A percentile compares a stretch with the other conserved stretches of the same genome.
phyloP scores from a whole-genome alignment of 2,113 vertebrate species.

The Caloenas nicobarica region DNA sequence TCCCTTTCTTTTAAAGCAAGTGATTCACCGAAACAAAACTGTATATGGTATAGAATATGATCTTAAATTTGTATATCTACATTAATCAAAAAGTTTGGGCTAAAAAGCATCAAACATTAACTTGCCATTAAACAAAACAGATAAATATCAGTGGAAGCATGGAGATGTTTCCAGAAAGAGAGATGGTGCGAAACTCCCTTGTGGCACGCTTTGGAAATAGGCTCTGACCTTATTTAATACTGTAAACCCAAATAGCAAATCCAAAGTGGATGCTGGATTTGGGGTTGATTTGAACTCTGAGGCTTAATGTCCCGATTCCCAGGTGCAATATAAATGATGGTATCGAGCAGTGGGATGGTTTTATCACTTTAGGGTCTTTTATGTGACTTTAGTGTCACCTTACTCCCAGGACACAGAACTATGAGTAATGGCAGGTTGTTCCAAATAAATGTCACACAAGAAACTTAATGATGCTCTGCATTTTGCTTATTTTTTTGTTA shows the following conservation, averaged over 20 bases:
- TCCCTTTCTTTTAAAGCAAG: neutral
- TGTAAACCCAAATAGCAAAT: neutral
- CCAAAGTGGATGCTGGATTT: neutral
- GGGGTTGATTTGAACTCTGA: neutral
- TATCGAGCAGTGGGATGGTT: neutral
- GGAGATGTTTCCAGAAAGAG: neutral
- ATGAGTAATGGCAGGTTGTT: fast-evolving
- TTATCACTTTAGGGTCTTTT: neutral
- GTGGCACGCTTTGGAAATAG: neutral
- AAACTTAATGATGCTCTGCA: neutral
- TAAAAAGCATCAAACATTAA: neutral
- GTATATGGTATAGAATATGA: neutral
- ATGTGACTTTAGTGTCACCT: neutral
- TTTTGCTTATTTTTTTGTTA: neutral
- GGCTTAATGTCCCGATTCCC: neutral
- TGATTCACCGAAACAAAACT: neutral
- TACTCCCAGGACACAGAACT: neutral
- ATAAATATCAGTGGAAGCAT: neutral
- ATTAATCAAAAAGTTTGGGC: neutral
- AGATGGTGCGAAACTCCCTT: neutral
- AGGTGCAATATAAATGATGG: neutral
- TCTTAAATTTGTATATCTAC: neutral
- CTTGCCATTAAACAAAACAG: neutral
- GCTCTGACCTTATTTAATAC: neutral
- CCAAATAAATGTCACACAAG: neutral